Percentiles rank a stretch among this genome's conserved stretches.
These are phyloP conservation scores for Tringa solitaria DNA, from an alignment of 2,113 vertebrate species.

Conservation along the genomic window DNA sequence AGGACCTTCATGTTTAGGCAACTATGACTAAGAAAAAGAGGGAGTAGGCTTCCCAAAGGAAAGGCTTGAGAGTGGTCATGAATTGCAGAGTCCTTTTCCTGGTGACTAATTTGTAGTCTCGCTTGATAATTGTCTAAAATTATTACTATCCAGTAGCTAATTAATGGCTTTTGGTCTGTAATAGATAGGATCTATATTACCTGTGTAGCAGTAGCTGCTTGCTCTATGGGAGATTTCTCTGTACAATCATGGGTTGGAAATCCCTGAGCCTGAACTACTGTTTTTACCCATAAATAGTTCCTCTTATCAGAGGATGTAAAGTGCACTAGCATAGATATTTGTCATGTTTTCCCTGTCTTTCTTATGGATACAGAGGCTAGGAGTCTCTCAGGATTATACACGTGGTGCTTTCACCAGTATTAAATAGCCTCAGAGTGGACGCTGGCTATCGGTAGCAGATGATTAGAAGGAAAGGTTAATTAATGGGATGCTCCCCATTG, in stretches of 20 bases:
- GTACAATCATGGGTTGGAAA: background rate
- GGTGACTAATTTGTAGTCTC: constrained; percentile 23
- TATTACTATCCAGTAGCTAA: background rate
- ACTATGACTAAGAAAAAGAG: background rate
- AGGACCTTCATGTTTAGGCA: background rate
- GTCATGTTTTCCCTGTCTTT: background rate
- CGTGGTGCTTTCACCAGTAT: background rate
- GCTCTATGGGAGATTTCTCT: background rate
- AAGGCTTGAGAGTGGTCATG: background rate
- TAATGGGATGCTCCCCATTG: background rate
- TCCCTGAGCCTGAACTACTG: background rate
- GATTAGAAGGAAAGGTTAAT: background rate
- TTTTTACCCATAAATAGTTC: background rate
- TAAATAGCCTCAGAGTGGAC: background rate
- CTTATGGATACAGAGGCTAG: background rate
- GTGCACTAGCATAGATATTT: background rate
- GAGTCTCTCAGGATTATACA: background rate
- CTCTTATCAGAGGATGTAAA: background rate
- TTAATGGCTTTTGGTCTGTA: constrained; percentile 13
- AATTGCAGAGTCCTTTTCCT: background rate
- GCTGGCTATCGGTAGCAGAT: background rate
- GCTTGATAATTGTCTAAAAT: background rate
- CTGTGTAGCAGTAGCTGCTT: background rate
- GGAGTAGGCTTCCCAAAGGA: background rate
- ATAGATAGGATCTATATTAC: background rate